A percentile compares a stretch with the other conserved stretches of the same genome.
Conservation (phyloP, 2,113 vertebrate genomes). For the Lophius piscatorius region DNA sequence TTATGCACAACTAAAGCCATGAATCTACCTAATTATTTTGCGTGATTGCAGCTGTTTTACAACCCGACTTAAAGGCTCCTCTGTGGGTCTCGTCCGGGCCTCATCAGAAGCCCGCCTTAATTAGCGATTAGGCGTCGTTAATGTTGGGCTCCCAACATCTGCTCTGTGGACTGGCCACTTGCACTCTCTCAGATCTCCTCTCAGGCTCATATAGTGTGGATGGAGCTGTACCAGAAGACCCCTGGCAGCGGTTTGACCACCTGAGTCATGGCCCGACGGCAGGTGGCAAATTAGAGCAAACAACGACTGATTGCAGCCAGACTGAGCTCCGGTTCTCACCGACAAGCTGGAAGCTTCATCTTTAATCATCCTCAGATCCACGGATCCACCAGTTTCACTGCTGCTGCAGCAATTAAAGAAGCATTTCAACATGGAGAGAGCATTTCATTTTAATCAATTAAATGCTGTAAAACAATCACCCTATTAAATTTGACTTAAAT, state of each 20-base stretch:
- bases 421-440: too few species aligned
- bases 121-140: slow-evolving; percentile 72
- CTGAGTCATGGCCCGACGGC: slow-evolving; percentile 50
- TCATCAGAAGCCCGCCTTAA: slow-evolving; percentile 57
- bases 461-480: too few species aligned
- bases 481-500: too few species aligned
- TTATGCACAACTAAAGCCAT: slow-evolving; percentile 17
- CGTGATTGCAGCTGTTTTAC: slow-evolving; percentile 39
- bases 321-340: slow-evolving; percentile 10
- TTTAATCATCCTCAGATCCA: slow-evolving; percentile 24
- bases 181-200: slow-evolving; percentile 40
- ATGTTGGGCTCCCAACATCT: slow-evolving; percentile 68
- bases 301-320: slow-evolving; percentile 42
- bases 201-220: slow-evolving; percentile 22
- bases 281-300: slow-evolving; percentile 67
- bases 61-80: slow-evolving; percentile 21
- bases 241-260: slow-evolving; percentile 39
- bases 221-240: slow-evolving; percentile 43
- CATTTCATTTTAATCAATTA: too few species aligned
- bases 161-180: slow-evolving; percentile 45
- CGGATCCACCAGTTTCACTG: slow-evolving; percentile 6
- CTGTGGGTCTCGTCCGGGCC: slow-evolving; percentile 30
- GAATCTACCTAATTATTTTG: slow-evolving; percentile 39
- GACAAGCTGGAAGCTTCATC: slow-evolving; percentile 13
- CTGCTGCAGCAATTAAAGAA: too few species aligned